Conservation (phyloP, 2,888 invertebrate genomes). For the Hyles lineata region DNA sequence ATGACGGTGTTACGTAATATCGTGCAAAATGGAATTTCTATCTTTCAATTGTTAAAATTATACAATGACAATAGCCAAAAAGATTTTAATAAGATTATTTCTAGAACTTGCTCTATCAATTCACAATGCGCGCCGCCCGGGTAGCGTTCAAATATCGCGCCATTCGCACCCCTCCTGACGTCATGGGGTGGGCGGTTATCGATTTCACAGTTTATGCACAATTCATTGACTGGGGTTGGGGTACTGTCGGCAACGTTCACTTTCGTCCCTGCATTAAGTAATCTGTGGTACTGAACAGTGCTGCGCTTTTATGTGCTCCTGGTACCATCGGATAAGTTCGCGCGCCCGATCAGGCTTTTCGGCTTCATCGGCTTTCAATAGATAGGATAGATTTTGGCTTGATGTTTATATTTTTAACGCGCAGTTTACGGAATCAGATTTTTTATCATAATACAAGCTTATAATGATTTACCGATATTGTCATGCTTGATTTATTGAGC, state of each 20-base stretch:
- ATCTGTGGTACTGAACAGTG: background rate
- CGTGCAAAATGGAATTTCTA: too few species aligned
- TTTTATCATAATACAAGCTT: too few species aligned
- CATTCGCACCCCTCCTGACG: background rate
- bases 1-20: too few species aligned
- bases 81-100: too few species aligned
- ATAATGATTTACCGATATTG: too few species aligned
- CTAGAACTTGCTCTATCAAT: too few species aligned
- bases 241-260: background rate
- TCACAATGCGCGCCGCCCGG: background rate
- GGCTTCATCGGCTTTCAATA: background rate
- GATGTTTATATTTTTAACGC: too few species aligned
- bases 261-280: background rate
- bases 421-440: too few species aligned
- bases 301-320: background rate
- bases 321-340: background rate
- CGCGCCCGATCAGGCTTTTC: background rate
- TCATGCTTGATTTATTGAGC: too few species aligned
- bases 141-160: background rate
- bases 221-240: background rate
- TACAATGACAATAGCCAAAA: too few species aligned
- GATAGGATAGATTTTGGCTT: too few species aligned
- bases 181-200: background rate
- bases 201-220: background rate
- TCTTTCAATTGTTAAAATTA: too few species aligned